Conservation (phyloP, 2,113 vertebrate genomes). For the Mesembrinibis cayennensis region DNA sequence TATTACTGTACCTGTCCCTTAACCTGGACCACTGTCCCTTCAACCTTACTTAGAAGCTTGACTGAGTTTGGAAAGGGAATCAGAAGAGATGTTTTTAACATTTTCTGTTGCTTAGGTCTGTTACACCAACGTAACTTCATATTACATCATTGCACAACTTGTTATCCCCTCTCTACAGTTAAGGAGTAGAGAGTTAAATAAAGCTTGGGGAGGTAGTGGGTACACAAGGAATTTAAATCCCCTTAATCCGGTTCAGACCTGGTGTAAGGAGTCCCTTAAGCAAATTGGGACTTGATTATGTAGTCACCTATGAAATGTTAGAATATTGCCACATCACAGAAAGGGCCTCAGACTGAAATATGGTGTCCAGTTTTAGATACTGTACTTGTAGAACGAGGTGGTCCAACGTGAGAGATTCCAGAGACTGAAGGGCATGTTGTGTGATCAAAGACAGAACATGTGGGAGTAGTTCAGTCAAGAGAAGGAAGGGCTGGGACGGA, state of each 20-base stretch:
- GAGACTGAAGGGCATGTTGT: background rate
- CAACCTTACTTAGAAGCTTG: background rate
- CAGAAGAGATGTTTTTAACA: background rate
- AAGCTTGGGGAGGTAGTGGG: fast-evolving
- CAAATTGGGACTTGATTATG: background rate
- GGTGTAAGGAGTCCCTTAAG: background rate
- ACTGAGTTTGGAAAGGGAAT: background rate
- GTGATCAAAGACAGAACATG: background rate
- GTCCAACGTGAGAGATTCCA: background rate
- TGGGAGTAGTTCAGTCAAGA: background rate
- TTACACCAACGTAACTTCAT: background rate
- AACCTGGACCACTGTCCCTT: background rate
- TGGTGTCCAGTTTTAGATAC: background rate
- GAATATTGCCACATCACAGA: background rate
- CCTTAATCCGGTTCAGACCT: background rate
- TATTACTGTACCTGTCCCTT: background rate
- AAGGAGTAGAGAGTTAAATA: background rate
- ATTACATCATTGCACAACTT: background rate
- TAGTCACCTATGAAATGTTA: background rate
- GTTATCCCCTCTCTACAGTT: background rate
- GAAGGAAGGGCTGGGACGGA: background rate
- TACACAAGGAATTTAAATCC: background rate
- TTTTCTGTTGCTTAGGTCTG: background rate
- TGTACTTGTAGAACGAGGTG: background rate
- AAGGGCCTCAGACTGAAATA: background rate